phyloP scores from a whole-genome alignment of 2,113 vertebrate species.

The Mystacornis crossleyi region DNA sequence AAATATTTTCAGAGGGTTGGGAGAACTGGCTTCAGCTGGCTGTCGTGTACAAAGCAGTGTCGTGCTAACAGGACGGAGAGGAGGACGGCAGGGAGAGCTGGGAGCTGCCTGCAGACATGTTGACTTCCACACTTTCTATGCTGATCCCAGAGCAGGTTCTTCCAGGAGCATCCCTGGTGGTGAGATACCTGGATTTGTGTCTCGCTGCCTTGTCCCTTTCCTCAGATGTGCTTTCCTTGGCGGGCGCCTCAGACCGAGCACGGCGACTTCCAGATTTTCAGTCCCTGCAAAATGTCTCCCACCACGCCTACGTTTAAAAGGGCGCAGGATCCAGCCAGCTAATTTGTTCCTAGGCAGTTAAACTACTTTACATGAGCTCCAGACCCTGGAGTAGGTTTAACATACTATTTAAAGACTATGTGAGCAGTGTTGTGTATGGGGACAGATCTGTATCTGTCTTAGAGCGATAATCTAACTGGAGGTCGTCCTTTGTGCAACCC shows the following conservation, averaged over 20 bases:
- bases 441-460: background rate
- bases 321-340: conserved; percentile 3
- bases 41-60: background rate
- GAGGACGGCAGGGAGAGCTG: background rate
- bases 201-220: background rate
- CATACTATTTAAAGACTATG: background rate
- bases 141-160: background rate
- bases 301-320: background rate
- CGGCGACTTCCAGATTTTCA: background rate
- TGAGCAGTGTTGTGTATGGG: background rate
- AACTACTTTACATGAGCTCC: background rate
- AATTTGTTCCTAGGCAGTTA: conserved; percentile 40
- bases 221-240: background rate
- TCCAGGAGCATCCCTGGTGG: background rate
- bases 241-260: background rate
- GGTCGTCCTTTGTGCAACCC: conserved; percentile 8
- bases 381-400: background rate
- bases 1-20: background rate
- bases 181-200: background rate
- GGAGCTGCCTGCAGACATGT: background rate
- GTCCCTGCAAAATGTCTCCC: conserved; percentile 24
- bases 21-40: background rate
- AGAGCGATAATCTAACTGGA: background rate
- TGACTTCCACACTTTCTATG: background rate
- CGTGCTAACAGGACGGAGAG: background rate